Evolutionary conservation across 2,797 vertebrate genomes (phyloP).

Genomic region (Anguilla marmorata): DNA sequence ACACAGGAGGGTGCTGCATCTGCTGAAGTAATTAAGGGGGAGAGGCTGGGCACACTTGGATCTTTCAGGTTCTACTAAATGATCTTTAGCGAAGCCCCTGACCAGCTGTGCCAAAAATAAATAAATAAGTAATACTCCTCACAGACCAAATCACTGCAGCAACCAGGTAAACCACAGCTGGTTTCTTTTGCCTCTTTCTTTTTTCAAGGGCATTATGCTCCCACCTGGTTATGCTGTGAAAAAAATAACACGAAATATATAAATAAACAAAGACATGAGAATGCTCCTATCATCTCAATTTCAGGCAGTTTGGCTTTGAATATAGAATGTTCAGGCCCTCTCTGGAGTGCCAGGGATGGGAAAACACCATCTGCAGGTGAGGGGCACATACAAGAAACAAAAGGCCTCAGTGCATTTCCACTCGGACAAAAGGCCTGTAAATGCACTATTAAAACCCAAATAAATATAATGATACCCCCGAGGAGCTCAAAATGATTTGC

Average conservation of each 20-base stretch:
- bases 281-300: background rate
- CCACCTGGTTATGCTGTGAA: background rate
- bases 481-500: background rate
- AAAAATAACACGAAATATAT: background rate
- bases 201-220: conserved; percentile 37
- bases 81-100: conserved; percentile 41
- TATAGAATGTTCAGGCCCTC: background rate
- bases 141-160: conserved; percentile 30
- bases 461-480: conserved; percentile 3
- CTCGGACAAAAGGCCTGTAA: background rate
- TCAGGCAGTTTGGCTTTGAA: background rate
- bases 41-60: conserved; percentile 43
- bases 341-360: background rate
- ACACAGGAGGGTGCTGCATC: conserved; percentile 48
- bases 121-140: conserved; percentile 36
- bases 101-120: conserved; percentile 50
- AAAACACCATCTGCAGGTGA: conserved; percentile 7
- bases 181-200: conserved; percentile 12
- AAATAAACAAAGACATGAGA: background rate
- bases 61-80: conserved; percentile 53
- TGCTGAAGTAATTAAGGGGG: conserved; percentile 54
- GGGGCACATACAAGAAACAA: background rate
- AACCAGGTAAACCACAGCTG: conserved; percentile 42
- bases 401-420: background rate
- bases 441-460: conserved; percentile 6